phyloP scores from a whole-genome alignment of 2,113 vertebrate species.

The Amblyornis subalaris region DNA sequence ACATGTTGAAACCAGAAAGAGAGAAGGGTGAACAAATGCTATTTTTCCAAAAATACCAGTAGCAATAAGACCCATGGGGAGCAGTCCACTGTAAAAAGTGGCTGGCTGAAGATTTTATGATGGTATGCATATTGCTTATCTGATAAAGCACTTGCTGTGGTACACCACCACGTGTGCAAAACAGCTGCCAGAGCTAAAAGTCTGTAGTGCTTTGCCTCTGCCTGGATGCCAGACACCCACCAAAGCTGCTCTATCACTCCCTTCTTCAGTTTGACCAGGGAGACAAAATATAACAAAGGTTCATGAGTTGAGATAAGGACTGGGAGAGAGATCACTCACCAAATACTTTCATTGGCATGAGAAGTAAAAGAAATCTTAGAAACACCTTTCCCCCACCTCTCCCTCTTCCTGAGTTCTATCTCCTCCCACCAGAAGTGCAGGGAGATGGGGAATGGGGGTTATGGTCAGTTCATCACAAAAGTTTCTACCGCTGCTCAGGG shows the following conservation, averaged over 20 bases:
- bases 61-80: background rate
- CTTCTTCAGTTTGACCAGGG: background rate
- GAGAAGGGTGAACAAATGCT: background rate
- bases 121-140: rapidly evolving
- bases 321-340: background rate
- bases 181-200: background rate
- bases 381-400: background rate
- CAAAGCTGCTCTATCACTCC: background rate
- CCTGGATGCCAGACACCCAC: background rate
- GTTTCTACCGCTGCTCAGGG: background rate
- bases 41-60: background rate
- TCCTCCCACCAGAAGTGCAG: rapidly evolving
- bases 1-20: background rate
- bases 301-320: background rate
- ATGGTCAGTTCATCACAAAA: background rate
- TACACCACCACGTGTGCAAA: rapidly evolving
- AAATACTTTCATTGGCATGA: background rate
- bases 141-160: background rate
- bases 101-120: background rate
- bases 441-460: background rate
- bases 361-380: background rate
- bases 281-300: background rate
- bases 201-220: background rate
- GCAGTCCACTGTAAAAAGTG: background rate
- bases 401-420: background rate